phyloP scores from a whole-genome alignment of 2,797 vertebrate species.

The Enteromius treurensis region DNA sequence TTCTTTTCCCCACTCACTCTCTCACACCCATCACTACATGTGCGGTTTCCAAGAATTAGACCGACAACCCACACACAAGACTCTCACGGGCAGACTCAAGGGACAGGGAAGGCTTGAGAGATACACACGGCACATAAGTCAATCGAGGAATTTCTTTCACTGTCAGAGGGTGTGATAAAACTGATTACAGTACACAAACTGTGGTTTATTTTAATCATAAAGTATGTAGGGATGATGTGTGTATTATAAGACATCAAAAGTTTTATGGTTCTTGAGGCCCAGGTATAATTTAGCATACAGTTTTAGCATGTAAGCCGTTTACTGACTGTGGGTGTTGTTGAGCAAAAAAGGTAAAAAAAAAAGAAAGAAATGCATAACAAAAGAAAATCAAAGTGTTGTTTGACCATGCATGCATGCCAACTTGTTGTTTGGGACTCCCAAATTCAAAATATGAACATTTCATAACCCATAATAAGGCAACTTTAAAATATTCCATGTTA shows the following conservation, averaged over 20 bases:
- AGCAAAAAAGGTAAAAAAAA: too few relatives aligned
- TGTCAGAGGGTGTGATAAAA: constrained; percentile 13
- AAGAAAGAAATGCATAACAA: too few relatives aligned
- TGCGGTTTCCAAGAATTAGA: constrained; percentile 33
- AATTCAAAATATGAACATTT: too few relatives aligned
- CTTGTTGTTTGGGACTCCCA: too few relatives aligned
- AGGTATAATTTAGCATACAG: neutral
- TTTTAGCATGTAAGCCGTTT: neutral
- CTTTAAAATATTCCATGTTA: too few relatives aligned
- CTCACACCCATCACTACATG: constrained; percentile 17
- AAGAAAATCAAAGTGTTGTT: too few relatives aligned
- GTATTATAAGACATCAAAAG: neutral
- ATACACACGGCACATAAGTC: constrained; percentile 25
- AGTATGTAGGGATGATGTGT: neutral
- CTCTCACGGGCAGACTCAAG: neutral
- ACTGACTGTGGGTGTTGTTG: neutral
- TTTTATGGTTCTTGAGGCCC: neutral
- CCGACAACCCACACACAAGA: constrained; percentile 30
- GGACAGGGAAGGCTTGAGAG: neutral
- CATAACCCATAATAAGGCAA: too few relatives aligned
- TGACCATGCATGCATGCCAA: too few relatives aligned
- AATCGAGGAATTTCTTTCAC: neutral
- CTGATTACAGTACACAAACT: neutral
- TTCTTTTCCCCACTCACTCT: constrained; percentile 59
- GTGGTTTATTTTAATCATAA: neutral